These are phyloP conservation scores for Chiloscyllium plagiosum DNA, from an alignment of 2,113 vertebrate species.

Conservation along the genomic window DNA sequence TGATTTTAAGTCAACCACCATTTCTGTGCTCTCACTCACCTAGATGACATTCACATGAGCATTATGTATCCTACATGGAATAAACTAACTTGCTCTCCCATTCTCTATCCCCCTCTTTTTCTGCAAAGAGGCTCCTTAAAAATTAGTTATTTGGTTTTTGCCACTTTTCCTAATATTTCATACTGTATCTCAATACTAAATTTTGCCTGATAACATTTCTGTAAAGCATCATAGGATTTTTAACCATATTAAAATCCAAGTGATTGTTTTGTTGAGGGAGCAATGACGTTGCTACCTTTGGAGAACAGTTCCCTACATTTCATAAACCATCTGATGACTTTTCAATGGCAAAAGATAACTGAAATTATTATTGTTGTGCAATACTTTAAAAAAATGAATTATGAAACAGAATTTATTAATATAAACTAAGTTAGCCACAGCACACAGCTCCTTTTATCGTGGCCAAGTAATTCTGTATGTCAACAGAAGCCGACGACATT, in stretches of 20 bases:
- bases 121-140: neutral
- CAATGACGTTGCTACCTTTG: neutral
- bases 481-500: neutral
- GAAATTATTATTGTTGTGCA: neutral
- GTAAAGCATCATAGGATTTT: neutral
- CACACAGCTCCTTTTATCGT: too few species aligned
- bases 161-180: neutral
- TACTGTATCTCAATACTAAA: neutral
- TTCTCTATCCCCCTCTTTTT: neutral
- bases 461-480: neutral
- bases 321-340: neutral
- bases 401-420: neutral
- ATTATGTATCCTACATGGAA: too few species aligned
- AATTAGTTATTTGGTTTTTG: neutral
- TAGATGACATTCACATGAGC: neutral
- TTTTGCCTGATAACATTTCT: neutral
- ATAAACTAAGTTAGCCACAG: neutral
- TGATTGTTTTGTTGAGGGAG: neutral
- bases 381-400: neutral
- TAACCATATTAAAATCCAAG: neutral
- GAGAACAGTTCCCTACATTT: neutral
- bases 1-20: neutral
- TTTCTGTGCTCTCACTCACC: neutral
- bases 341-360: neutral
- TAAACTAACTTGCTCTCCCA: too few species aligned